Conservation (phyloP, 2,797 vertebrate species). For the Chrosomus eos region DNA sequence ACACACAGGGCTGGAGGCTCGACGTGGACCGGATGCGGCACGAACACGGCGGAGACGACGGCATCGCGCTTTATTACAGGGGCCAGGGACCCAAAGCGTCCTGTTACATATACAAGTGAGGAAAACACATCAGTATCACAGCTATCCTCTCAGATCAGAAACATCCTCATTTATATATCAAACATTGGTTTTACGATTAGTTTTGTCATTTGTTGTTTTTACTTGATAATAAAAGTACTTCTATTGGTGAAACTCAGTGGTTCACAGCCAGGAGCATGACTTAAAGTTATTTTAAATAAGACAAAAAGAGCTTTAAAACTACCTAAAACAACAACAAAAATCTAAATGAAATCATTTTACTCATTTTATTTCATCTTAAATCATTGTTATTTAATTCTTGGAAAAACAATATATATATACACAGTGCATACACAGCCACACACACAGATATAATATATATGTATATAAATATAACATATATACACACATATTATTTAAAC, state of each 20-base stretch:
- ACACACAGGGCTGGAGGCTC: conserved; percentile 82
- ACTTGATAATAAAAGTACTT: not conserved
- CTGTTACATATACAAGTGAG: conserved; percentile 90
- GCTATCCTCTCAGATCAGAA: not conserved
- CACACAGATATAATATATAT: too few species aligned
- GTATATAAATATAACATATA: too few species aligned
- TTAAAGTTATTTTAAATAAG: not conserved
- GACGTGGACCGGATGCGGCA: conserved; percentile 78
- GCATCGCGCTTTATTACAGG: conserved; percentile 73
- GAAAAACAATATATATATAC: not conserved
- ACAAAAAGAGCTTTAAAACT: not conserved
- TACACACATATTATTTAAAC: too few species aligned
- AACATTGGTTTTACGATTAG: not conserved
- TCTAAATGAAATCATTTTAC: not conserved
- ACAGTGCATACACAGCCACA: too few species aligned
- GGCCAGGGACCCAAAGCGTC: conserved; percentile 66
- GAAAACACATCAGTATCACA: not conserved
- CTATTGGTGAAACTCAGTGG: not conserved
- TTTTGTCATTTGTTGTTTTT: not conserved
- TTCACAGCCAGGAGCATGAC: not conserved
- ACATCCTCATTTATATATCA: not conserved
- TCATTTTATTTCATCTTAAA: not conserved
- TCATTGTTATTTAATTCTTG: not conserved
- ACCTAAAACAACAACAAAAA: not conserved
- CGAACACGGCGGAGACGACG: conserved; percentile 66